These are phyloP conservation scores for Halyomorpha halys DNA, from an alignment of 1,140 invertebrate species.

Conservation along the genomic window DNA sequence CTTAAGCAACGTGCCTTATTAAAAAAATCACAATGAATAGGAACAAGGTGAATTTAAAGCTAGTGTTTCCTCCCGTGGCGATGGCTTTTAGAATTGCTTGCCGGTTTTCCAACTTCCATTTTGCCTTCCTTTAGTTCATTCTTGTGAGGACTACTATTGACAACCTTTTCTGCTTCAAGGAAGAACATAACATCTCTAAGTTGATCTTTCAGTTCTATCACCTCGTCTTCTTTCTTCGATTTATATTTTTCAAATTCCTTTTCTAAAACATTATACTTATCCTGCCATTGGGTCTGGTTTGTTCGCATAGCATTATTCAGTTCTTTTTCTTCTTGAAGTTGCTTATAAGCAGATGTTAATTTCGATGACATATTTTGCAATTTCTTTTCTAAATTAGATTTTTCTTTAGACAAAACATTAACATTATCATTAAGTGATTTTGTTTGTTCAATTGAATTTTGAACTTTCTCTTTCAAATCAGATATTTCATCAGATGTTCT, in stretches of 20 bases:
- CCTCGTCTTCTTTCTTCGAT: constrained; percentile 52
- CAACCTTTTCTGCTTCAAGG: constrained; percentile 68
- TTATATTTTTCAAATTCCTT: constrained; percentile 47
- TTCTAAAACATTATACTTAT: constrained; percentile 53
- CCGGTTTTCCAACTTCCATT: constrained; percentile 45
- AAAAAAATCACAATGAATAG: no score
- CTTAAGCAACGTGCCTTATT: no score
- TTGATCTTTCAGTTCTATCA: constrained; percentile 79
- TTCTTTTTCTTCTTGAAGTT: constrained; percentile 68
- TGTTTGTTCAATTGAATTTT: constrained; percentile 35
- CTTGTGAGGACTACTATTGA: constrained; percentile 37
- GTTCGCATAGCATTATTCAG: constrained; percentile 60
- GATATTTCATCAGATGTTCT: constrained; percentile 41
- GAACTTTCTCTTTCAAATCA: constrained; percentile 44
- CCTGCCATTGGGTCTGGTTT: constrained; percentile 70
- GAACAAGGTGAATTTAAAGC: no score
- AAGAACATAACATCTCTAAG: constrained; percentile 93
- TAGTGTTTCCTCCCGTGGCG: not conserved
- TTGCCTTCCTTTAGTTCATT: constrained; percentile 61
- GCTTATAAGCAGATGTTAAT: constrained; percentile 45
- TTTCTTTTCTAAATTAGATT: constrained; percentile 29
- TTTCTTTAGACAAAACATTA: constrained; percentile 25
- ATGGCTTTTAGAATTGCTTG: constrained; percentile 2
- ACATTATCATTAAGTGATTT: constrained; percentile 35
- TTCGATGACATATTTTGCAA: constrained; percentile 41